A percentile compares a stretch with the other conserved stretches of the same genome.
phyloP scores from a whole-genome alignment of 2,888 invertebrate species.

The Platynereis dumerilii region DNA sequence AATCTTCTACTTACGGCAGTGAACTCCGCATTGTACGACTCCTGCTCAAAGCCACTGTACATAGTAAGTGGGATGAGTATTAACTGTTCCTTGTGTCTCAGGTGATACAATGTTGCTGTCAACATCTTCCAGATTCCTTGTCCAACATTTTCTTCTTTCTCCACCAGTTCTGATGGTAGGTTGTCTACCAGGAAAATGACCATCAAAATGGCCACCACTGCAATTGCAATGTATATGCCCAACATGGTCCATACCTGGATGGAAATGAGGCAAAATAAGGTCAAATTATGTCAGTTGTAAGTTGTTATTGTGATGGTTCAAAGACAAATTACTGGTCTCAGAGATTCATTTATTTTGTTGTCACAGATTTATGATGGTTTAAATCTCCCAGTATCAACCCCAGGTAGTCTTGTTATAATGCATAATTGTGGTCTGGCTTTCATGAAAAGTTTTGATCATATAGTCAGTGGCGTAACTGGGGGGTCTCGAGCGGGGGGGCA shows the following conservation, averaged over 20 bases:
- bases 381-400: too few relatives aligned
- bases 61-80: constrained; percentile 92
- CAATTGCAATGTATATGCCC: constrained; percentile 36
- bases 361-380: too few relatives aligned
- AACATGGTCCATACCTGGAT: constrained; percentile 40
- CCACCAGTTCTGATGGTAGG: constrained; percentile 30
- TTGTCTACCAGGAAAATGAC: constrained; percentile 85
- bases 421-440: too few relatives aligned
- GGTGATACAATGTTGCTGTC: constrained; percentile 82
- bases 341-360: too few relatives aligned
- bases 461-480: too few relatives aligned
- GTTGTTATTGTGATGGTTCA: too few relatives aligned
- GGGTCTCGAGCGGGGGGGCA: too few relatives aligned
- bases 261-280: background rate
- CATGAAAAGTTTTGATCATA: too few relatives aligned
- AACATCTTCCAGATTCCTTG: constrained; percentile 30
- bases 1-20: constrained; percentile 65
- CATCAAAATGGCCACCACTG: constrained; percentile 75
- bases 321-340: too few relatives aligned
- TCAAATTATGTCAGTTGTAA: too few relatives aligned
- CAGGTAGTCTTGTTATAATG: too few relatives aligned
- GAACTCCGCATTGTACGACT: constrained; percentile 84
- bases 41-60: constrained; percentile 97
- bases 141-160: constrained; percentile 8
- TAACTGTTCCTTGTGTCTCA: constrained; percentile 83